Conservation (phyloP, 2,797 vertebrate species). For the Glyptemys insculpta region DNA sequence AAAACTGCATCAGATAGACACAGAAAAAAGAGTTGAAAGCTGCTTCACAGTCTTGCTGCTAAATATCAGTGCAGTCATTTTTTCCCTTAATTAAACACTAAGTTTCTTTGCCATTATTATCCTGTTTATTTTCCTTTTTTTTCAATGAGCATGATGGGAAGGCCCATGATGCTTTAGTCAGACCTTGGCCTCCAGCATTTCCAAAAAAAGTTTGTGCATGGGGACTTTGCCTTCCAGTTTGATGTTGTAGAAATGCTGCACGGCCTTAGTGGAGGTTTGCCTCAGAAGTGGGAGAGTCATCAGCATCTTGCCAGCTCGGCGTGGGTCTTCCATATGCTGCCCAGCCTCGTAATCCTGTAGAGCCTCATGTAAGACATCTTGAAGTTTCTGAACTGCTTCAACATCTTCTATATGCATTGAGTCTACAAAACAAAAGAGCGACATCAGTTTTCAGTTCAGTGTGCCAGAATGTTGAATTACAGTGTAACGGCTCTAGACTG, state of each 20-base stretch:
- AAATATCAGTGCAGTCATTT: constrained; percentile 89
- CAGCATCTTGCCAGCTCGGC: constrained; percentile 96
- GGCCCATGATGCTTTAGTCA: constrained; percentile 87
- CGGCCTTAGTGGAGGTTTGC: constrained; percentile 98
- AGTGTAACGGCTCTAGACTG: accelerated
- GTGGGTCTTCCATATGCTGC: constrained; percentile 97
- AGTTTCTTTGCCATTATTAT: constrained; percentile 83
- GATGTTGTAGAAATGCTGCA: constrained; percentile 99
- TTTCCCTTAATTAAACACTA: constrained; percentile 87
- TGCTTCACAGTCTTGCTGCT: constrained; percentile 92
- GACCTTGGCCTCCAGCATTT: constrained; percentile 99
- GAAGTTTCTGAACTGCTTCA: constrained; percentile 98
- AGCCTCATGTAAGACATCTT: constrained; percentile 98
- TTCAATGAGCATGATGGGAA: constrained; percentile 77
- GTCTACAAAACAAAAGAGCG: constrained; percentile 82
- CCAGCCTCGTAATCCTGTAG: constrained; percentile 97
- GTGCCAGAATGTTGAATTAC: accelerated
- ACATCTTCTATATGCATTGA: constrained; percentile 99
- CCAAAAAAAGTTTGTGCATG: constrained; percentile 99
- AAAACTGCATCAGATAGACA: constrained; percentile 83
- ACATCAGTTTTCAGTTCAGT: background rate
- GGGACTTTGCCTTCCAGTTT: constrained; percentile 99
- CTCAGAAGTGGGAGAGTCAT: constrained; percentile 98
- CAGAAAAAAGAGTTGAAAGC: constrained; percentile 86
- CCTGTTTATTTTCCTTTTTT: constrained; percentile 78